phyloP scores from a whole-genome alignment of 2,888 invertebrate genomes.

The Cheilosia vulpina region DNA sequence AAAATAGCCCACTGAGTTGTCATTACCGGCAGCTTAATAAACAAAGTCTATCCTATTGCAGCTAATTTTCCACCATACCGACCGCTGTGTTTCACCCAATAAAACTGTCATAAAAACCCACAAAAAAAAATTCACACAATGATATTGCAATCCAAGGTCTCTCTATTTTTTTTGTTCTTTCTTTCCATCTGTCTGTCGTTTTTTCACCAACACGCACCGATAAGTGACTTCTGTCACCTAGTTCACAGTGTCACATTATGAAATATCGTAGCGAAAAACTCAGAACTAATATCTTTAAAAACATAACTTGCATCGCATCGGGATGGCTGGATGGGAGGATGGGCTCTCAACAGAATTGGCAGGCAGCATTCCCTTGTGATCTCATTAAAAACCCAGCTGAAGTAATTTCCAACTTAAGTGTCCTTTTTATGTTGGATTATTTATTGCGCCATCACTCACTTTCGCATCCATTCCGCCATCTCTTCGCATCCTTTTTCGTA shows the following conservation, averaged over 20 bases:
- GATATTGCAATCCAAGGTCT: constrained; percentile 7
- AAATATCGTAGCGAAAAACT: not conserved
- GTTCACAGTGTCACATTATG: constrained; percentile 22
- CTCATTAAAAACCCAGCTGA: constrained; percentile 76
- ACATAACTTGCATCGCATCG: constrained; percentile 42
- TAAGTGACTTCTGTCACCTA: constrained; percentile 41
- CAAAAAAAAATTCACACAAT: constrained; percentile 3
- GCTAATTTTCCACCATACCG: constrained; percentile 29
- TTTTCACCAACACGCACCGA: not conserved
- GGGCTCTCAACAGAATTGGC: constrained; percentile 35
- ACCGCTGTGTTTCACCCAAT: constrained; percentile 21
- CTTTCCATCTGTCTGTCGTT: constrained; percentile 14
- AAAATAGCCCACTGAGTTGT: not conserved
- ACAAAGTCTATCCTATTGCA: constrained; percentile 4
- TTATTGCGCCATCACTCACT: constrained; percentile 76
- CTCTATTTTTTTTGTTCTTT: not conserved
- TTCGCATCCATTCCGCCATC: constrained; percentile 60
- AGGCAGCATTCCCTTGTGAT: constrained; percentile 74
- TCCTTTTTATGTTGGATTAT: constrained; percentile 76
- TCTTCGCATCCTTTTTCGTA: constrained; percentile 60
- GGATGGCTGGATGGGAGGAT: constrained; percentile 8
- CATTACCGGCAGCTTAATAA: constrained; percentile 3
- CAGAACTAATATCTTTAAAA: constrained; percentile 46
- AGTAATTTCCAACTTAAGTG: constrained; percentile 77
- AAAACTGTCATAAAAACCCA: constrained; percentile 19